Base-by-base conservation (phyloP, 2,888 invertebrate species). In the Tupiocoris notatus region DNA sequence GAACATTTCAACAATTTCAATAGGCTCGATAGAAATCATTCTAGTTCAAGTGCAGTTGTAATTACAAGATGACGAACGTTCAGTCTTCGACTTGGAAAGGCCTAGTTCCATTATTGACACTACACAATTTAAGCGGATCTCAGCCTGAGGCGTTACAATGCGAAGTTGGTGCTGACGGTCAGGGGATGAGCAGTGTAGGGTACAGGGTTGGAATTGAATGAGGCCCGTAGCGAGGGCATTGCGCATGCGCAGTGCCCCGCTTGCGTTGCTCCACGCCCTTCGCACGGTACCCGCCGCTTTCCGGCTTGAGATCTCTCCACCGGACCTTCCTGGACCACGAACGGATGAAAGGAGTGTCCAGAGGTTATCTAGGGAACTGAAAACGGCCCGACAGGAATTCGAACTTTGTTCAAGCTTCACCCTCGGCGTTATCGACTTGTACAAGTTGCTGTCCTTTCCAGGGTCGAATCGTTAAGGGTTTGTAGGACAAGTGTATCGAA, bases 181-280 rank as follows among this genome's bases (percentile, higher is more conserved):
- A n/a, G n/a, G 3, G 39, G 39, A 12, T 12, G 39, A 39, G 39
- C 39, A 39, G 39, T 39, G 6, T 39, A 7, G 39, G 39, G 39
- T 12, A 39, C n/a, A 39, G 39, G 39, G 39, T 39, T 39, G 39
- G 39, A 39, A 39, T n/a, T 67, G 67, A 56, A 25, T 57, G 61
- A 25, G 70, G 25, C 21, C 24, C 39, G 39, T 20, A 70, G 70
- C 68, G n/a, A 22, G 63, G 17, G 20, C 70, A 70, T 1, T 0
- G 70, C 70, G 70, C 70, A 59, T 25, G 70, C 70, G 59, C 59
- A 70, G 70, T 70, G 70, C 18, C 70, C 70, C n/a, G n/a, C 39
- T 63, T 63, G 16, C 22, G 20, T 21, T n/a, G 59, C 24, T 59
- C 25, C 22, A 24, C 68, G 17, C 70, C 70, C 70, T 70, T 59